Conservation (phyloP, 2,113 vertebrate genomes). For the Alosa alosa region DNA sequence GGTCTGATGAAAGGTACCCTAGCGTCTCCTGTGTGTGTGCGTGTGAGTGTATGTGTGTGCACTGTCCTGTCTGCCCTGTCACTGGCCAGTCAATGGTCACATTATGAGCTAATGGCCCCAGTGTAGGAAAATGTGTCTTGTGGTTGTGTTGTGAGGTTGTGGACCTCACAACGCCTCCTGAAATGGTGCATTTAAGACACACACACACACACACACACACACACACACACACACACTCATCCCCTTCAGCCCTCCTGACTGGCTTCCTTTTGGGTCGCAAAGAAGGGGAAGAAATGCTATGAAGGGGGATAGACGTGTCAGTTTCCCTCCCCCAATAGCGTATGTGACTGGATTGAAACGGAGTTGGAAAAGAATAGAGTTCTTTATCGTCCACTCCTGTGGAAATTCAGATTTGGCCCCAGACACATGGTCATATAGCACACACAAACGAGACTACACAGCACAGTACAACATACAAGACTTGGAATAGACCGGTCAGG, state of each 20-base stretch:
- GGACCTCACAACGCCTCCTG: background rate
- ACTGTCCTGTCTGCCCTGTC: background rate
- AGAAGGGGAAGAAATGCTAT: background rate
- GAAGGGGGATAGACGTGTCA: background rate
- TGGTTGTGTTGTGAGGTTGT: background rate
- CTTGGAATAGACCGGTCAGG: background rate
- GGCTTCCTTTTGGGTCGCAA: background rate
- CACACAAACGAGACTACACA: too few species aligned
- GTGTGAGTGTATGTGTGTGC: background rate
- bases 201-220: background rate
- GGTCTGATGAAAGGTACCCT: background rate
- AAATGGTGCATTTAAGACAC: slow-evolving; percentile 4
- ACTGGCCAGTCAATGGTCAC: background rate
- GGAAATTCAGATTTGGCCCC: too few species aligned
- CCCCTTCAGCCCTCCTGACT: background rate
- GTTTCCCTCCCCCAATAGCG: background rate
- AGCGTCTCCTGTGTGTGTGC: background rate
- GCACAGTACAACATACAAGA: too few species aligned
- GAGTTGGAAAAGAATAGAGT: background rate
- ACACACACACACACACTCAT: background rate
- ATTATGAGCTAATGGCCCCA: background rate
- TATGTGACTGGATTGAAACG: background rate
- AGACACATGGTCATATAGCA: too few species aligned
- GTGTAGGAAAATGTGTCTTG: slow-evolving; percentile 6
- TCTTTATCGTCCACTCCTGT: too few species aligned